phyloP scores from a whole-genome alignment of 2,113 vertebrate species.

The Trogon surrucura region DNA sequence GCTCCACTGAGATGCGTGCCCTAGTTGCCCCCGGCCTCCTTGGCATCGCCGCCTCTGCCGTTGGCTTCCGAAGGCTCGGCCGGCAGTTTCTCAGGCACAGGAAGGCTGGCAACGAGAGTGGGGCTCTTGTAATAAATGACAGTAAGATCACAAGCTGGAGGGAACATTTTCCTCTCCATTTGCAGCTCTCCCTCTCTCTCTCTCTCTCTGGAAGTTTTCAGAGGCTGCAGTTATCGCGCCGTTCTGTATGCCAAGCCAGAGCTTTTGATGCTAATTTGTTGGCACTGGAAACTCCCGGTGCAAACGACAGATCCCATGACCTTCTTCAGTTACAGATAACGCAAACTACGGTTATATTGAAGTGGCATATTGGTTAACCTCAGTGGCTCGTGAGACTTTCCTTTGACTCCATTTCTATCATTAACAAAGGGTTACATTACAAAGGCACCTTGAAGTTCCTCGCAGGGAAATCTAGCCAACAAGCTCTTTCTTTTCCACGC shows the following conservation, averaged over 20 bases:
- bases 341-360: constrained; percentile 50
- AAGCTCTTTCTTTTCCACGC: background rate
- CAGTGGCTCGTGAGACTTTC: background rate
- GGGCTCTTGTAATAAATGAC: background rate
- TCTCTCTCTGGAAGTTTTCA: background rate
- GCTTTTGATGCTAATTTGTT: constrained; percentile 52
- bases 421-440: constrained; percentile 46
- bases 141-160: background rate
- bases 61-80: background rate
- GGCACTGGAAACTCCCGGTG: constrained; percentile 2
- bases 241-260: constrained; percentile 44
- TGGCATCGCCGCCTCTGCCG: background rate
- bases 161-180: background rate
- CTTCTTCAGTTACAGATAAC: constrained; percentile 69
- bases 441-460: constrained; percentile 59
- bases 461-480: background rate
- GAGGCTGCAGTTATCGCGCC: background rate
- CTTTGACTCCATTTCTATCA: background rate
- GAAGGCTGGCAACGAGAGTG: background rate
- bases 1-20: fast-evolving
- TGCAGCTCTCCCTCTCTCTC: background rate
- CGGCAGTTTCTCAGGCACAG: background rate
- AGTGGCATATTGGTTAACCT: constrained; percentile 56
- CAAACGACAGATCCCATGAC: constrained; percentile 38
- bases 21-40: fast-evolving